Evolutionary conservation across 2,113 vertebrate species (phyloP), one percentile per base, ranked within the genome.

Genomic region (Toxostoma redivivum): DNA sequence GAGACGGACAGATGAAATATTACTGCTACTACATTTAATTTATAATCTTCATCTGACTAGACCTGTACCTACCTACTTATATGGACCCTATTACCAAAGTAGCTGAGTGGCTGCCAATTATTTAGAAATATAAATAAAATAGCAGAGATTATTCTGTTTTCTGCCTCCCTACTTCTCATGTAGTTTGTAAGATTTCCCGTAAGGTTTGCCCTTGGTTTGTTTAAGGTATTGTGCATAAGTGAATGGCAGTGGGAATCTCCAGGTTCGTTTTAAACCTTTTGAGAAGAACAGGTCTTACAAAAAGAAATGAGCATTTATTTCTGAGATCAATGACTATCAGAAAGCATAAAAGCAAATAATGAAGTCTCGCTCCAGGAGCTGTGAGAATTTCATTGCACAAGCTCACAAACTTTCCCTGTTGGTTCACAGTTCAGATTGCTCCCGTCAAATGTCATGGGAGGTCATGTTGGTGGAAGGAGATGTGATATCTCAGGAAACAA

Each of bases 391-490:
- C 44, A 61, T 96, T 94, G 86, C 88, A 71, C 84, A 94, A 95
- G 38, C 60, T 90, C 44, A 77, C 79, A 67, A 83, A 88, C 40
- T 91, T 95, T 77, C 58, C 30, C 35, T 56, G 44, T 90, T 88
- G 31, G 67, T 81, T 85, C 84, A 87, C 93, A 90, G 92, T 93
- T 31, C 82, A 22, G n/a, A 90, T 56, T 45, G 60, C 81, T 93
- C 90, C 60, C 0, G 2, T 73, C 87, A 94, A 73, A 94, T 78
- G 95, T 83, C 87, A 93, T 19, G 64, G 60, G 74, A 94, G 92
- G 95, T 96, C 85, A 64, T 81, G 88, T 83, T 83, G 76, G 79
- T 96, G 93, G 92, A 97, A 95, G 95, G 60, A 96, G 93, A 89
- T 18, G 81, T 69, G 84, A 57, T 90, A 90, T 88, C 90, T 95